phyloP scores from a whole-genome alignment of 2,797 vertebrate species.

The Rhodeus uyekii region DNA sequence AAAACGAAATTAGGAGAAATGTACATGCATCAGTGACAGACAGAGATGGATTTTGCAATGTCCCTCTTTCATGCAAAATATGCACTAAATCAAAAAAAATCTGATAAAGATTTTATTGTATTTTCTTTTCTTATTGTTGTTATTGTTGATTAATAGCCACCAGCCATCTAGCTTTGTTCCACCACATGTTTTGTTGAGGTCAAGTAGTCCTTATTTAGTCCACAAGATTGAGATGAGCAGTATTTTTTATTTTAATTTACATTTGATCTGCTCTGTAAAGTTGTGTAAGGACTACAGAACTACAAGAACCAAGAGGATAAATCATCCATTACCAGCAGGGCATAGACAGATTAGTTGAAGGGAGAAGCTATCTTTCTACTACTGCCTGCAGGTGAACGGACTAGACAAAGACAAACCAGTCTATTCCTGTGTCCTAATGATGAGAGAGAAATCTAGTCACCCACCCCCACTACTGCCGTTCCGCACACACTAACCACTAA shows the following conservation, averaged over 20 bases:
- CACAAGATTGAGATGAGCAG: background rate
- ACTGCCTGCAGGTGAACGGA: slow-evolving; percentile 23
- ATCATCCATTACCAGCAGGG: slow-evolving; percentile 18
- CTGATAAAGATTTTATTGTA: background rate
- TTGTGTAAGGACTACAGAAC: background rate
- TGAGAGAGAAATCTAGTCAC: slow-evolving; percentile 36
- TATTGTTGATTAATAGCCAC: background rate
- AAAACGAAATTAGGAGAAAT: too few species aligned
- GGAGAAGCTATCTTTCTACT: slow-evolving; percentile 14
- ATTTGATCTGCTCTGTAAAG: slow-evolving; percentile 15
- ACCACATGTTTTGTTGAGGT: background rate
- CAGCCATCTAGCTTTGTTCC: background rate
- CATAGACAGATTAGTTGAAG: slow-evolving; percentile 22
- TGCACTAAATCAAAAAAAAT: background rate
- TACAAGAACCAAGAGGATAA: slow-evolving; percentile 22
- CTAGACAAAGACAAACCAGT: slow-evolving; percentile 45
- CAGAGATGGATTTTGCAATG: too few species aligned
- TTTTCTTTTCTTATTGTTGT: background rate
- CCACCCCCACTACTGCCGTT: slow-evolving; percentile 7
- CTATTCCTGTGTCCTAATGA: slow-evolving; percentile 46
- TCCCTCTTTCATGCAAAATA: too few species aligned
- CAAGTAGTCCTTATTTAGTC: background rate
- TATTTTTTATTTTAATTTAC: too few species aligned
- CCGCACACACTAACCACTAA: slow-evolving; percentile 15
- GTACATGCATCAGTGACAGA: too few species aligned